Base-by-base conservation (phyloP, 2,797 vertebrate genomes). In the Tragopan temminckii region DNA sequence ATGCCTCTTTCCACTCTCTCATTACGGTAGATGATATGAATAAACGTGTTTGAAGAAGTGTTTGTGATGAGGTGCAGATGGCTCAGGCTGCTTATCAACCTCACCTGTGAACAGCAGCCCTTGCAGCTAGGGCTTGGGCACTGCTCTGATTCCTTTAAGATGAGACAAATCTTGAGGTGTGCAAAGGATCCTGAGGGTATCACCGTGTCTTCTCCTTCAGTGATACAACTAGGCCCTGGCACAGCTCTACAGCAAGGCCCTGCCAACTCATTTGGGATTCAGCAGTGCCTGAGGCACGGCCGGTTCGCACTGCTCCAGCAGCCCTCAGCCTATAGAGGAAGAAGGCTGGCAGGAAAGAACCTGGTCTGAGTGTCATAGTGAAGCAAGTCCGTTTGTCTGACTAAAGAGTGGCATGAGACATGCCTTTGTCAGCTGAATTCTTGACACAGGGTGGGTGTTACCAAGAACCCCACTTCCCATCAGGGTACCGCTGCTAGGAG, bases 371-470 rank as follows among this genome's bases (percentile, higher is more conserved):
- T 63, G 40, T 40, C 76, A 8, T 1, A 72, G 46, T 68, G 45
- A 62, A 69, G 48, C 63, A 89, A 93, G 81, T 63, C 62, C 50
- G 29, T 88, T 87, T 80, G 53, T 63, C 36, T 92, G 36, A 79
- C 67, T 68, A 59, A 87, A 76, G 62, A 93, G 89, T 74, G 74
- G 72, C 70, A 9, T 2, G 77, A 87, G 92, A 91, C 62, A 57
- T 70, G 62, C 71, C 63, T 58, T 67, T 35, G 35, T 45, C 77
- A 58, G 57, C 66, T 1, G 10, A 88, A 88, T 92, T 95, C 87
- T 92, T 95, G 94, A 94, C 87, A 70, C 33, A 36, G 38, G 57
- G 29, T 42, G 91, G 53, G 70, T 83, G 92, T 91, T 93, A 87
- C 89, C 76, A 76, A 91, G 95, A 92, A 82, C 80, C 81, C 52